Evolutionary conservation across 92 coral and sea anemone genomes (phyloP), one percentile per base, ranked within the genome.

Genomic region (Umimayanthus kanabou): DNA sequence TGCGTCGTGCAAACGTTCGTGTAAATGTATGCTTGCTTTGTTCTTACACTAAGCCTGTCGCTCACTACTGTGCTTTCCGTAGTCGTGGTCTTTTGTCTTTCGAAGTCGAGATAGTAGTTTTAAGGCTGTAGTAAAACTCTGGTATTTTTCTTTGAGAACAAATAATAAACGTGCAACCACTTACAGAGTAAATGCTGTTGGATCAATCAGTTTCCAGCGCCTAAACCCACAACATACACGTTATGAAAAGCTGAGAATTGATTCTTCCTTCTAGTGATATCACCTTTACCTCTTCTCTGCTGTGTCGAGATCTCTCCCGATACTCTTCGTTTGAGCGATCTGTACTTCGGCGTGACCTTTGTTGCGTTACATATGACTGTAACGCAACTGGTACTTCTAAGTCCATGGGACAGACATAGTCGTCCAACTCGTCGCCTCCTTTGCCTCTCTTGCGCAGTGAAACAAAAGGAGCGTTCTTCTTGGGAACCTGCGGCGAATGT

Each of bases 401-500:
- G 93, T 97, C 99, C 99, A 97, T 93, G 0, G 99, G 97, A 89
- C 99, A 97, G 26, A 97, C 98, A 86, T 95, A 97, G 85, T 97
- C 98, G 88, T 97, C 99, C 18, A 90, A 91, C 61, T 97, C 99
- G 39, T 92, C 64, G 55, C 90, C 89, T 57, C 92, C 93, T 47
- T 93, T 90, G 20, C 97, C 94, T 77, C 93, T 94, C 90, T 94
- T 97, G 81, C 94, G 96, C 39, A 97, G 90, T 16, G 96, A 94
- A 29, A 94, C 96, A 64, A 97, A 87, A 8, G 99, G 90, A 22
- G 81, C 26, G 22, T 88, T 94, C 86, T 95, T 94, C 84, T 91
- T 94, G 23, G 93, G 86, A 23, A 89, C 93, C 98, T 96, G 85
- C 33, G 42, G 79, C 7, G 26, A 61, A 61, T 14, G 20, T 53